phyloP scores from a whole-genome alignment of 1,140 invertebrate species.

The Lordiphosa mommai region DNA sequence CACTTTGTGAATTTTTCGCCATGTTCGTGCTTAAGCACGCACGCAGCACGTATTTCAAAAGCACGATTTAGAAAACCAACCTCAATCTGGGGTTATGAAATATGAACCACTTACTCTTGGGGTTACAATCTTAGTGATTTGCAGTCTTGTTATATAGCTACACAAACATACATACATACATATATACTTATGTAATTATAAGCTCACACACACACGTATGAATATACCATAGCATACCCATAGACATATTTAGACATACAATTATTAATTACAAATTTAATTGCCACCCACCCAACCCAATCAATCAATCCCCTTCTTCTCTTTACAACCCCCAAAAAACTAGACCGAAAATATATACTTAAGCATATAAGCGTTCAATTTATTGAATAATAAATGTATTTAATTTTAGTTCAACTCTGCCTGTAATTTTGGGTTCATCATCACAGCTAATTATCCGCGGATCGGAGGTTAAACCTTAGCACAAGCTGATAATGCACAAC shows the following conservation, averaged over 20 bases:
- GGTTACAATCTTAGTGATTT: too few relatives aligned
- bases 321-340: conserved; percentile 28
- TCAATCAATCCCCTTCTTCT: not conserved
- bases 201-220: conserved; percentile 28
- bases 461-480: conserved; percentile 2
- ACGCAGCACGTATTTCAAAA: too few relatives aligned
- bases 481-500: conserved; percentile 10
- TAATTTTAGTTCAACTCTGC: conserved; percentile 64
- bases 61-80: too few relatives aligned
- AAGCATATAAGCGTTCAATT: conserved; percentile 72
- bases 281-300: conserved; percentile 24
- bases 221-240: conserved; percentile 27
- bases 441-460: not conserved
- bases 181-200: conserved; percentile 50
- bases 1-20: too few relatives aligned
- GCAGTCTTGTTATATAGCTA: conserved; percentile 5
- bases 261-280: conserved; percentile 55
- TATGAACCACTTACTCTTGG: too few relatives aligned
- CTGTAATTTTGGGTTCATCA: conserved; percentile 18
- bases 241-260: conserved; percentile 47
- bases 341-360: conserved; percentile 47
- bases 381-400: conserved; percentile 78
- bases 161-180: conserved; percentile 13
- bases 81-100: too few relatives aligned
- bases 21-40: too few relatives aligned